A percentile compares a stretch with the other conserved stretches of the same genome.
Conservation (phyloP, 2,797 vertebrate species). For the Acestrorhynchus altus region DNA sequence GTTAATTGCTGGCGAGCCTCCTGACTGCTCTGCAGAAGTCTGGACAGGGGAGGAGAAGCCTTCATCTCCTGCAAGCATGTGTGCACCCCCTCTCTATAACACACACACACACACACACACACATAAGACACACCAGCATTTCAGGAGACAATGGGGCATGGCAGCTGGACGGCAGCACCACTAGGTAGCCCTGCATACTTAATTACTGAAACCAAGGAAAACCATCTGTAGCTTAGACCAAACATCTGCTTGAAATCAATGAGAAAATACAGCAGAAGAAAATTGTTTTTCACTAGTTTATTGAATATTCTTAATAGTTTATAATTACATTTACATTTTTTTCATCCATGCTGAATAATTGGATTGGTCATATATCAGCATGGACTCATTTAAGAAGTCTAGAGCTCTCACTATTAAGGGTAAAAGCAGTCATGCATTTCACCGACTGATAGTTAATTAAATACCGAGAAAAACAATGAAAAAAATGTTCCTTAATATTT, state of each 20-base stretch:
- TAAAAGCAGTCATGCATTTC: not conserved
- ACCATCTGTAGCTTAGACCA: slow-evolving; percentile 61
- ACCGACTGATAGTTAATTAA: not conserved
- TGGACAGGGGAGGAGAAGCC: slow-evolving; percentile 37
- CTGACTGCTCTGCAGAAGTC: slow-evolving; percentile 41
- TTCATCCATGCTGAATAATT: no score
- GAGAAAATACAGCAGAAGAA: slow-evolving; percentile 34
- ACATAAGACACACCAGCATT: slow-evolving; percentile 38
- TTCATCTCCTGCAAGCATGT: slow-evolving; percentile 5
- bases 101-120: slow-evolving; percentile 47
- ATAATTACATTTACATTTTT: not conserved
- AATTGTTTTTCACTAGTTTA: slow-evolving; percentile 14
- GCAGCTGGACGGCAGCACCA: slow-evolving; percentile 62
- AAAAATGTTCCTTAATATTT: no score
- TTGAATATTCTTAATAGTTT: slow-evolving; percentile 28
- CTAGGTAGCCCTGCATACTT: slow-evolving; percentile 49
- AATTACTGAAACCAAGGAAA: slow-evolving; percentile 54
- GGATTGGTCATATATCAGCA: not conserved
- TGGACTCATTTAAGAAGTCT: not conserved
- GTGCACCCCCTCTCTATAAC: slow-evolving; percentile 30
- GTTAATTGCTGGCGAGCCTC: slow-evolving; percentile 70
- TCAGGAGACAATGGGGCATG: slow-evolving; percentile 53
- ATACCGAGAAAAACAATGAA: no score
- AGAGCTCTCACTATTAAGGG: not conserved
- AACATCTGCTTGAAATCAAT: slow-evolving; percentile 58